Base-by-base conservation (phyloP, 2,888 invertebrate genomes). In the Heliconius aoede region DNA sequence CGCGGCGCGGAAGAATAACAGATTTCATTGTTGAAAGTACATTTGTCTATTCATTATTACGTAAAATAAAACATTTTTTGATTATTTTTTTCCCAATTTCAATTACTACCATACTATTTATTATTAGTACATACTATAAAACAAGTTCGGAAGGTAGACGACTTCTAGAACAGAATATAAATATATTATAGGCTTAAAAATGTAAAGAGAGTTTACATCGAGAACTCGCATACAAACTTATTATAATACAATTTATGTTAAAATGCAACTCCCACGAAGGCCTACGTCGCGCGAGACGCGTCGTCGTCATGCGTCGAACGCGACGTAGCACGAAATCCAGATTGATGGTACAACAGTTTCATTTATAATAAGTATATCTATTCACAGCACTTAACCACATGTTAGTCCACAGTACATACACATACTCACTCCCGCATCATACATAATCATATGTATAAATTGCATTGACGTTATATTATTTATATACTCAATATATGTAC, bases 371-470 rank as follows among this genome's bases (percentile, higher is more conserved):
- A 90, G 90, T 92, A 93, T 91, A 90, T 87, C 93, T 94, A 94
- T 94, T 94, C 94, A 94, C 94, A 94, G 94, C 94, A 94, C 93
- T 94, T 92, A 93, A 91, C 92, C 92, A 92, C 92, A 88, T 91
- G 91, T 93, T 92, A 93, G 92, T 93, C 90, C 89, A 91, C 32
- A 32, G 32, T 9, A 32, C 84, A 88, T 88, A 88, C 92, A 90
- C 90, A 87, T 91, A 91, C 91, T 89, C 92, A 91, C 92, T 89
- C 88, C 78, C 82, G 87, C 84, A 88, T 86, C 88, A 83, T 83
- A 82, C 84, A 81, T 84, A 85, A 85, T 86, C 88, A 86, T 80
- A 81, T 79, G 79, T 81, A 89, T 86, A 85, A 88, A 92, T 92
- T 92, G 92, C 91, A 93, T 93, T 92, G 90, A 90, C 87, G 87